A percentile compares a stretch with the other conserved stretches of the same genome.
Conservation (phyloP, 2,797 vertebrate species). For the Microctenopoma lineatum region DNA sequence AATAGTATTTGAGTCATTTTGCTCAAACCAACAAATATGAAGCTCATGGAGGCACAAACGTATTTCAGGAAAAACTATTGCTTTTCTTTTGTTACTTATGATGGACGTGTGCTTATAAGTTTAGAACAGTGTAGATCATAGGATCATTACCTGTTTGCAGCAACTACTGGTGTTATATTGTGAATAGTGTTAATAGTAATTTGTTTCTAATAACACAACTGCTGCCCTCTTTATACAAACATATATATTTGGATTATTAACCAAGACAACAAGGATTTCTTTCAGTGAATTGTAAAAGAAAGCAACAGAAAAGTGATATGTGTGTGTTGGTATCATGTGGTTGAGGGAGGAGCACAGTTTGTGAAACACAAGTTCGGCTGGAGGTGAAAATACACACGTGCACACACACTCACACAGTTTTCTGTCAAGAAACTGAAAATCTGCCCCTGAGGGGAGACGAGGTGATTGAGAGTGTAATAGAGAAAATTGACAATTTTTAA, state of each 20-base stretch:
- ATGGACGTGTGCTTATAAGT: neutral
- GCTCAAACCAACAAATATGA: neutral
- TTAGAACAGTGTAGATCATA: neutral
- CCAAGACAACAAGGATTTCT: neutral
- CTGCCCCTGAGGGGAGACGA: too few relatives aligned
- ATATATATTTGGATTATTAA: neutral
- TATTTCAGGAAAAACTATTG: too few relatives aligned
- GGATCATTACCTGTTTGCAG: neutral
- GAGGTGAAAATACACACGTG: neutral
- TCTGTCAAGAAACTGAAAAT: too few relatives aligned
- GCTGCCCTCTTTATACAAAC: neutral
- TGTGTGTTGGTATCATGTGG: neutral
- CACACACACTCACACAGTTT: neutral
- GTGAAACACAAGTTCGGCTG: constrained; percentile 8
- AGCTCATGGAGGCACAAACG: too few relatives aligned
- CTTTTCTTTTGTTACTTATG: neutral
- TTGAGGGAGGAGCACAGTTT: constrained; percentile 9
- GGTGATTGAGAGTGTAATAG: too few relatives aligned
- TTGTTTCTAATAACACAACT: neutral
- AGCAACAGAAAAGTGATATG: neutral
- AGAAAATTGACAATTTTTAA: too few relatives aligned
- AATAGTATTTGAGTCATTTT: neutral
- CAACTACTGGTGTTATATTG: neutral
- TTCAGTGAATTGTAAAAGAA: constrained; percentile 10
- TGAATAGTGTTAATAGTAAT: neutral